Base-by-base conservation (phyloP, 2,888 invertebrate genomes). In the Parascotia fuliginaria region DNA sequence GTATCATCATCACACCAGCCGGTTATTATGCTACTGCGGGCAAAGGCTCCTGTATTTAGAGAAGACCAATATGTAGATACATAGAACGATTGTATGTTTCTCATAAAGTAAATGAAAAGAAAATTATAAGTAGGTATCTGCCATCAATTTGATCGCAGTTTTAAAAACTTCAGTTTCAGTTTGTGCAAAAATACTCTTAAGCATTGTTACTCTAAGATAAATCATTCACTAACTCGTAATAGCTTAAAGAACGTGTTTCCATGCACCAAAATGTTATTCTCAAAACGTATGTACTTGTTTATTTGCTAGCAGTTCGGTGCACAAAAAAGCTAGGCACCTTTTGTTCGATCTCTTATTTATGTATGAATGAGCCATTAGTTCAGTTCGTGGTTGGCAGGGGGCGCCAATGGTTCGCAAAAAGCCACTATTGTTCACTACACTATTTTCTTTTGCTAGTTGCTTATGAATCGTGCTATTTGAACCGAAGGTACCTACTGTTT, bases 311-410 rank as follows among this genome's bases (percentile, higher is more conserved):
- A 62, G 47, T 66, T 63, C 46, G 22, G 34, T 12, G 28, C 49
- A 61, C 43, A 53, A 47, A 56, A 63, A 55, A 46, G 31, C 31
- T 42, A 32, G 37, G 24, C n/a, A 60, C 52, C 60, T 57, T 70
- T 70, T 70, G 71, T 70, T 63, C 68, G 50, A 61, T 60, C 15
- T 14, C 62, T 62, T 71, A 70, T 71, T 70, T 68, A 71, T 68
- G 68, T 71, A 64, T 46, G 57, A 66, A 58, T 60, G 64, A 59
- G 59, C 70, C 66, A 71, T 70, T 70, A 68, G 64, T 70, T 71
- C 52, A 59, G 58, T 56, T 49, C 37, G 42, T 51, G 24, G 59
- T 53, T 50, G 57, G 42, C 45, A 60, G 60, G 52, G 60, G 46
- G 42, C 58, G 48, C 61, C 41, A 49, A 40, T 53, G 22, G 53